phyloP scores from a whole-genome alignment of 1,140 invertebrate genomes.

The Paraescarpia echinospica region DNA sequence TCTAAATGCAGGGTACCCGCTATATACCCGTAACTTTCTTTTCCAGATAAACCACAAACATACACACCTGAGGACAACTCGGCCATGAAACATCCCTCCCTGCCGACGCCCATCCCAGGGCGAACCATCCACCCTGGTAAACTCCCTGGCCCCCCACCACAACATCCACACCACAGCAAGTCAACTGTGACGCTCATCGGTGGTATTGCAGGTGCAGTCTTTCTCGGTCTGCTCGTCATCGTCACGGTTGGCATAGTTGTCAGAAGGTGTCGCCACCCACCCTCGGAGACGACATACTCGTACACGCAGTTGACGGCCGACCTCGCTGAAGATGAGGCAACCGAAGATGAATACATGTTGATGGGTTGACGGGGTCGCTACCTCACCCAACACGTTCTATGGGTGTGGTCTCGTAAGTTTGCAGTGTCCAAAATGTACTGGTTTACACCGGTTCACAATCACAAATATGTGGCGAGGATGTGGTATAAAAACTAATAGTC shows the following conservation, averaged over 20 bases:
- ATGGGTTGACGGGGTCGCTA: background rate
- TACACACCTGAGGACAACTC: background rate
- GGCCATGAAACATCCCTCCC: background rate
- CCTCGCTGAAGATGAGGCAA: constrained; percentile 11
- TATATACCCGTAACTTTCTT: too few species aligned
- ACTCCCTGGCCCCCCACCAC: too few species aligned
- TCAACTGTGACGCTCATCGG: background rate
- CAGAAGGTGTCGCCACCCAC: constrained; percentile 8
- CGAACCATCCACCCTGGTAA: background rate
- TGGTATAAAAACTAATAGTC: too few species aligned
- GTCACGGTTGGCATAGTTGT: constrained; percentile 1
- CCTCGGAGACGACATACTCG: constrained; percentile 5
- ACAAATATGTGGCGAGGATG: too few species aligned
- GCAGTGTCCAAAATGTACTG: too few species aligned
- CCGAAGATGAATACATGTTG: constrained; percentile 19
- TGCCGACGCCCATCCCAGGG: background rate
- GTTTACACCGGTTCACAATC: too few species aligned
- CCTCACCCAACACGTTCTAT: background rate
- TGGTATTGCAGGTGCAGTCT: background rate
- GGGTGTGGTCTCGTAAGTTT: too few species aligned
- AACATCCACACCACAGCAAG: background rate
- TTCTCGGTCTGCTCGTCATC: background rate
- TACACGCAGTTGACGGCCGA: constrained; percentile 22
- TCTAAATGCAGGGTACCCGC: too few species aligned
- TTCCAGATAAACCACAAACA: background rate